phyloP scores from a whole-genome alignment of 2,113 vertebrate genomes.

The Myanophis thanlyinensis region DNA sequence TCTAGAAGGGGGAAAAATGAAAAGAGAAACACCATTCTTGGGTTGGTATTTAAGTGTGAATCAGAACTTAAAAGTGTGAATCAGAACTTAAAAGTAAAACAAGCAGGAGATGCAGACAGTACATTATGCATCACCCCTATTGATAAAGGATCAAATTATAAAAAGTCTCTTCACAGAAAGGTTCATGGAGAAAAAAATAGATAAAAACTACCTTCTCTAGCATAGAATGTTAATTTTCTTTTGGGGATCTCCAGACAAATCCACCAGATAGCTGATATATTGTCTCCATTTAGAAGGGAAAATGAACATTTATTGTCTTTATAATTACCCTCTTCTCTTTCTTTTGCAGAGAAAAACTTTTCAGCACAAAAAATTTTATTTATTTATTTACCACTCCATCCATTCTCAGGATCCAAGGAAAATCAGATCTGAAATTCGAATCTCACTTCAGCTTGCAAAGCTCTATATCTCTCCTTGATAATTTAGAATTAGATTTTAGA shows the following conservation, averaged over 20 bases:
- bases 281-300: background rate
- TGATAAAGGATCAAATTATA: background rate
- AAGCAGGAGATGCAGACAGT: background rate
- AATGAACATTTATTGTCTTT: background rate
- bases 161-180: background rate
- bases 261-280: background rate
- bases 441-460: background rate
- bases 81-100: background rate
- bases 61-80: background rate
- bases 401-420: background rate
- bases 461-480: background rate
- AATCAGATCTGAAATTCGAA: background rate
- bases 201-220: background rate
- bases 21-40: background rate
- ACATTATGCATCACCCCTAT: background rate
- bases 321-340: background rate
- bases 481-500: no score
- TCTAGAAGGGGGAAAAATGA: background rate
- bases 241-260: background rate
- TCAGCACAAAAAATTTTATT: background rate
- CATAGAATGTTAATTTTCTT: background rate
- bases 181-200: background rate
- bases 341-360: background rate
- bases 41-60: background rate
- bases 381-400: background rate